Base-by-base conservation (phyloP, 2,888 invertebrate species). In the Chrysodeixis includens region DNA sequence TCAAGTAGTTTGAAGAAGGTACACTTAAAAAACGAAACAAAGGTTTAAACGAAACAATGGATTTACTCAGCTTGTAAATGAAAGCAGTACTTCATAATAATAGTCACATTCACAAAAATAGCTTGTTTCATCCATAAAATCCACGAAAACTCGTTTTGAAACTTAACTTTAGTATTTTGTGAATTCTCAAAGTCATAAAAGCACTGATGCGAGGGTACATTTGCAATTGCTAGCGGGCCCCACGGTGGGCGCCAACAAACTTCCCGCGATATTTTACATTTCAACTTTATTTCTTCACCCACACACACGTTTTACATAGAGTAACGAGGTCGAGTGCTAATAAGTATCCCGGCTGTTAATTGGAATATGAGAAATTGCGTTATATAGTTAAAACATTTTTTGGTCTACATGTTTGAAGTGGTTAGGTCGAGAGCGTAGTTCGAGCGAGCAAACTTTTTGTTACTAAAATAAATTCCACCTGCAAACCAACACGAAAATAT, bases 161-260 rank as follows among this genome's bases (percentile, higher is more conserved):
- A 82, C 78, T 66, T 71, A 86, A 85, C 84, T 86, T 86, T 83
- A 69, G 82, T 85, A 83, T 83, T 87, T 84, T 71, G 73, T 72
- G 73, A 84, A 82, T 85, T 82, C 78, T 76, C 83, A 76, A 79
- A 81, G 87, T 83, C 74, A 84, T 90, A 89, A 89, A 90, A 75
- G 83, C 87, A 81, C 77, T 86, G 88, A 88, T 85, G 88, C 84
- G 86, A 79, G 79, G 76, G 69, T 80, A 83, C 87, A 88, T 89
- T 89, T 88, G 84, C 84, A 82, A 86, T 86, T 84, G 84, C 71
- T 76, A 72, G 73, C 72, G 70, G 64, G 85, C 64, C 79, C 84
- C 84, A 76, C 73, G 83, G 75, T 82, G 85, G 85, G 86, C 84
- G 91, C 90, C 90, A 90, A 83, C 79, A 84, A 89, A 90, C 81